phyloP scores from a whole-genome alignment of 2,113 vertebrate species.

The Brachypteracias leptosomus region DNA sequence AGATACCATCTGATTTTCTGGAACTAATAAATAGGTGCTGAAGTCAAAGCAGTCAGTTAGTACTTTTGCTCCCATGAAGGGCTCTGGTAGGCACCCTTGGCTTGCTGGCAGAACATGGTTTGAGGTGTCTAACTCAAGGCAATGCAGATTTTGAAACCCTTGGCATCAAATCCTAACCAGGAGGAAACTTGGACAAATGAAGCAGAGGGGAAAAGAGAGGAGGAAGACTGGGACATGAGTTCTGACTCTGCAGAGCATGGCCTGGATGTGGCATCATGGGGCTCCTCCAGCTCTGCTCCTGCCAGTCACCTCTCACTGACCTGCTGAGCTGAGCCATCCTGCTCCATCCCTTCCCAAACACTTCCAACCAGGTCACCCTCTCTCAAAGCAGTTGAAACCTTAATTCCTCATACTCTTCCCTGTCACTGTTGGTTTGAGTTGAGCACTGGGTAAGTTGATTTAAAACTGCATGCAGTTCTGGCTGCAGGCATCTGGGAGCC shows the following conservation, averaged over 20 bases:
- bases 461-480: neutral
- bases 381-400: neutral
- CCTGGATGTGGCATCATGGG: fast-evolving
- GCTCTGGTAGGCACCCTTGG: fast-evolving
- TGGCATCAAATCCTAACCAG: neutral
- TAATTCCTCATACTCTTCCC: neutral
- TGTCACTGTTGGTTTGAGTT: neutral
- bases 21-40: neutral
- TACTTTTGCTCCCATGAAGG: neutral
- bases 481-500: neutral
- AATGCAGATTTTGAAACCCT: neutral
- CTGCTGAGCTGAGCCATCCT: fast-evolving
- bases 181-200: neutral
- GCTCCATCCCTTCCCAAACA: neutral
- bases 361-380: neutral
- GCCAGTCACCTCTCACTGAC: neutral
- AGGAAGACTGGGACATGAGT: neutral
- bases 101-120: neutral
- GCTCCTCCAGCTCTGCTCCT: neutral
- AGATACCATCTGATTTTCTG: neutral
- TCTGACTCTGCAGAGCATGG: neutral
- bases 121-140: neutral
- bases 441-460: neutral
- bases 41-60: neutral
- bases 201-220: neutral